Evolutionary conservation across 2,797 vertebrate genomes (phyloP).

Genomic region (Gallirallus australis): DNA sequence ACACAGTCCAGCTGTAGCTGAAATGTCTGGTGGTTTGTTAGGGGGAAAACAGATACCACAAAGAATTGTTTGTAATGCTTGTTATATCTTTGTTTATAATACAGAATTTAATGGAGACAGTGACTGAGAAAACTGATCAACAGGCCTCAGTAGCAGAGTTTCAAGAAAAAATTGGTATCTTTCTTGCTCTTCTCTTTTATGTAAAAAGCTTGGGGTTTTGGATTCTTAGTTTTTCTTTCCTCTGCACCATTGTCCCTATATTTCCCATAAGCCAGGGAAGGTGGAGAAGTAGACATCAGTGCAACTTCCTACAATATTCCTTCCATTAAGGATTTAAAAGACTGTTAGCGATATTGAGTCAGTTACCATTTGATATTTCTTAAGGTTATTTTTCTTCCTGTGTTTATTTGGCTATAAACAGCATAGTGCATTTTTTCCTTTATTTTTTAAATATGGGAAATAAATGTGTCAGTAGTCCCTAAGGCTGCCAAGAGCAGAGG

Average conservation of each 20-base stretch:
- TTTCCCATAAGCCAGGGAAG: neutral
- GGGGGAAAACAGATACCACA: neutral
- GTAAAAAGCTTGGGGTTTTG: neutral
- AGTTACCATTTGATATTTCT: neutral
- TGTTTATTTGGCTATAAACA: neutral
- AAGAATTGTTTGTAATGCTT: constrained; percentile 36
- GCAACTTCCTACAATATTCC: neutral
- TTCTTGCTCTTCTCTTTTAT: neutral
- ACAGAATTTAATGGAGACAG: constrained; percentile 80
- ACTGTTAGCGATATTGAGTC: neutral
- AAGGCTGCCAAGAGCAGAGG: neutral
- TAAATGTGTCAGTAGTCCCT: neutral
- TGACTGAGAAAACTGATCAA: constrained; percentile 76
- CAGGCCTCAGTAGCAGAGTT: constrained; percentile 75
- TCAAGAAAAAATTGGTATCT: constrained; percentile 89
- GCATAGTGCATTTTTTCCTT: neutral
- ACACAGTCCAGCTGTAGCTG: neutral
- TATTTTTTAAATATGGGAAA: neutral
- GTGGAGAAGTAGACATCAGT: neutral
- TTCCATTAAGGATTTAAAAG: neutral
- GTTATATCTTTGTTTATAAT: constrained; percentile 50
- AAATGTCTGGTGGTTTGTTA: neutral
- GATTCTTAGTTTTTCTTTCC: neutral
- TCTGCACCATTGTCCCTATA: neutral
- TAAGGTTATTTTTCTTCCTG: neutral